Base-by-base conservation (phyloP, 2,888 invertebrate genomes). In the Polydesmus complanatus region DNA sequence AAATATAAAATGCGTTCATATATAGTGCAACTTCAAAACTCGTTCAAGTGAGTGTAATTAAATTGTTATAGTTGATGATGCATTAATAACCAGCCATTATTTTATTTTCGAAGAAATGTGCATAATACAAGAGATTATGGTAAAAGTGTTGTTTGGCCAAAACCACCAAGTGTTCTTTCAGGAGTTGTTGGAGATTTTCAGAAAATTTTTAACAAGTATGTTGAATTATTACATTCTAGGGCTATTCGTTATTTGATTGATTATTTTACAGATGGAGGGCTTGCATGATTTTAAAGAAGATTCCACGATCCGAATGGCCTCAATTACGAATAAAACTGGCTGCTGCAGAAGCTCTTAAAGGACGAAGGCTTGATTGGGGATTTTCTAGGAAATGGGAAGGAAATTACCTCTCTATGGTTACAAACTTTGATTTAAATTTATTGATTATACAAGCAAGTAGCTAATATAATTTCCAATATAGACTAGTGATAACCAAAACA, bases 241-340 rank as follows among this genome's bases (percentile, higher is more conserved):
- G 18, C 11, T 11, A 8, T 25, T 25, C 11, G 25, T 25, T 8
- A 51, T 1, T 19, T 49, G 14, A 56, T 2, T 23, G 5, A 21
- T 18, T 8, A 52, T 3, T 52, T 62, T 21, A 55, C 19, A 67
- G 66, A 51, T 96, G 95, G 95, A 79, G 92, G 61, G 94, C 93
- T 0, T 83, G 79, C 75, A 88, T 88, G 81, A 82, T 89, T 59
- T 80, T 96, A n/a, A 78, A 80, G 68, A 83, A 84, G 62, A 81
- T 92, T 65, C 91, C 90, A 1, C 77, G 81, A 61, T 79, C 81
- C 37, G 90, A 94, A 70, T 90, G 95, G 90, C 87, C 90, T 8
- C 87, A 91, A 73, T 80, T 96, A 67, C 80, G 84, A 61, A 73
- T 88, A 62, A 90, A 90, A 73, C 83, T 88, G 66, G 78, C 82